A percentile compares a stretch with the other conserved stretches of the same genome.
These are phyloP conservation scores for Pangasius djambal DNA, from an alignment of 2,797 vertebrate species.

Conservation along the genomic window DNA sequence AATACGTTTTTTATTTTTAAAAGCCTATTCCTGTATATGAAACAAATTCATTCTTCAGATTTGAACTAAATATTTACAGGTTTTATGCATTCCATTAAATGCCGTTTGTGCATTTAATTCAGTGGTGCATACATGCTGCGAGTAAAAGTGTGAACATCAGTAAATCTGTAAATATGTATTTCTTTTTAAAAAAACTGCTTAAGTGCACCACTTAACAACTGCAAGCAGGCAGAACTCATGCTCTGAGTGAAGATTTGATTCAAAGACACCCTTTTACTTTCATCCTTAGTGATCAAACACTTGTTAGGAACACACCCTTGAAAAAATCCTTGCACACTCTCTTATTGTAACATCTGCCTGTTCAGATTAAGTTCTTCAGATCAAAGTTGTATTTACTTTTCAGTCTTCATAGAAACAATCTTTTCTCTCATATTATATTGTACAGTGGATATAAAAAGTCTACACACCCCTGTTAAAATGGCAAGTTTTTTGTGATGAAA, in stretches of 20 bases:
- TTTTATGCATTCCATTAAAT: background rate
- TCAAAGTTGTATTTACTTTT: background rate
- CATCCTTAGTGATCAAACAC: background rate
- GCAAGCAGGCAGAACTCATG: background rate
- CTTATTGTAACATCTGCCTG: background rate
- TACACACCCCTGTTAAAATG: too few relatives aligned
- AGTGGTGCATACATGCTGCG: background rate
- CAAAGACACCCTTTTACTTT: background rate
- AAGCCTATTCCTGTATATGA: background rate
- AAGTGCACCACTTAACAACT: background rate
- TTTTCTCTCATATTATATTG: background rate
- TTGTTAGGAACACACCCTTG: background rate
- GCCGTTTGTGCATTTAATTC: background rate
- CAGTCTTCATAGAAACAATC: background rate
- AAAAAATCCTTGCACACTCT: background rate
- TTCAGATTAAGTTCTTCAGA: background rate
- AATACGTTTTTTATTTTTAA: background rate
- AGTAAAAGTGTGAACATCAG: background rate
- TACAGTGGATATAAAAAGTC: background rate
- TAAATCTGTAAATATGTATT: background rate
- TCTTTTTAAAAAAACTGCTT: background rate
- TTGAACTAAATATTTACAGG: background rate
- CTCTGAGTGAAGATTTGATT: background rate
- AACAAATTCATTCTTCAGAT: background rate
- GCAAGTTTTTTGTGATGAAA: too few relatives aligned